Conservation (phyloP, 2,113 vertebrate species). For the Notechis scutatus region DNA sequence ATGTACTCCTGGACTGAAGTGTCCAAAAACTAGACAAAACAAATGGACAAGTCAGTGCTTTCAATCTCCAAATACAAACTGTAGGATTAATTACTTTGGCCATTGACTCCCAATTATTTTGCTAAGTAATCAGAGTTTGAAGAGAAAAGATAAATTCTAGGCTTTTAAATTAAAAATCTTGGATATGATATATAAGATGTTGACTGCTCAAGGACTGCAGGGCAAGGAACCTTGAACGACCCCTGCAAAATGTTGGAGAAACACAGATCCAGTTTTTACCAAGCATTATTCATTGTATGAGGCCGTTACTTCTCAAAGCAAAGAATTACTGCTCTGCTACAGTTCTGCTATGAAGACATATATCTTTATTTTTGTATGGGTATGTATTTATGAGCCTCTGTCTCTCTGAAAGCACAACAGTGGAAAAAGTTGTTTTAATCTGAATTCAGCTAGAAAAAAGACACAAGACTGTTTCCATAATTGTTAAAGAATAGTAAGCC, state of each 20-base stretch:
- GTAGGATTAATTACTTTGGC: background rate
- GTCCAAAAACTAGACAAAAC: conserved; percentile 41
- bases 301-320: background rate
- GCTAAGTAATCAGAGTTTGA: background rate
- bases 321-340: background rate
- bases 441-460: background rate
- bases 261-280: background rate
- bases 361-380: background rate
- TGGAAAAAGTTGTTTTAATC: background rate
- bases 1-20: conserved; percentile 20
- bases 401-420: background rate
- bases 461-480: background rate
- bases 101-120: background rate
- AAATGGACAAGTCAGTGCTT: conserved; percentile 34
- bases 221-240: background rate
- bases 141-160: background rate
- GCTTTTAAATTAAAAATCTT: background rate
- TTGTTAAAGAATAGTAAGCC: background rate
- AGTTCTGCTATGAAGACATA: background rate
- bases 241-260: conserved; percentile 15
- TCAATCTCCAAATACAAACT: conserved; percentile 5
- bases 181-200: background rate
- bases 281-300: background rate
- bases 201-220: background rate
- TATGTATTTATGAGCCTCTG: background rate